Evolutionary conservation across 2,797 vertebrate genomes (phyloP).

Genomic region (Sphaeramia orbicularis): DNA sequence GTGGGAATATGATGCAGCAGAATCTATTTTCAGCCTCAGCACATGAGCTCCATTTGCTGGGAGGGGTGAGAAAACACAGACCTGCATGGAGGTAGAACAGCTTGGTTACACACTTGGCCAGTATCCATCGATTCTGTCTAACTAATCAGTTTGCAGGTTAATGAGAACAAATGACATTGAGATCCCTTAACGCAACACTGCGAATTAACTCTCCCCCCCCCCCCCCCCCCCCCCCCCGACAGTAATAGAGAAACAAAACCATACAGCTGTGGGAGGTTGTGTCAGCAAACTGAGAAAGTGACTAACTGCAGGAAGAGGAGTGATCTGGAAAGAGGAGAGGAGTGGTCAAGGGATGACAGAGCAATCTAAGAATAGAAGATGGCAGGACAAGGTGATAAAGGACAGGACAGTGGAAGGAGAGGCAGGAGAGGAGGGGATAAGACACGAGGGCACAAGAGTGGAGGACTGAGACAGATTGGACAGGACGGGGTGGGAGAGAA

Average conservation of each 20-base stretch:
- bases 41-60: slow-evolving; percentile 48
- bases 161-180: slow-evolving; percentile 48
- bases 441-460: slow-evolving; percentile 37
- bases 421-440: slow-evolving; percentile 30
- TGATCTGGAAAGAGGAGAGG: slow-evolving; percentile 22
- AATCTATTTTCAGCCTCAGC: slow-evolving; percentile 79
- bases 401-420: slow-evolving; percentile 45
- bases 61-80: slow-evolving; percentile 37
- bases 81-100: slow-evolving; percentile 40
- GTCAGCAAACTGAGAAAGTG: slow-evolving; percentile 41
- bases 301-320: slow-evolving; percentile 16
- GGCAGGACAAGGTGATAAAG: slow-evolving; percentile 65
- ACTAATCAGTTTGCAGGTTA: slow-evolving; percentile 44
- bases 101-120: slow-evolving; percentile 52
- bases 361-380: slow-evolving; percentile 65
- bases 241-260: slow-evolving; percentile 21
- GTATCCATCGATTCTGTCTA: slow-evolving; percentile 42
- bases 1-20: slow-evolving; percentile 67
- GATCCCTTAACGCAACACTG: slow-evolving; percentile 32
- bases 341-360: slow-evolving; percentile 54
- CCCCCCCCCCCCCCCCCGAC: neutral
- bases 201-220: neutral
- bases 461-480: slow-evolving; percentile 51
- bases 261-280: slow-evolving; percentile 22
- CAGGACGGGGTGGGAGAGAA: slow-evolving; percentile 55